Evolutionary conservation across 2,888 invertebrate species (phyloP), one percentile per base, ranked within the genome.

Genomic region (Gerris lacustris): DNA sequence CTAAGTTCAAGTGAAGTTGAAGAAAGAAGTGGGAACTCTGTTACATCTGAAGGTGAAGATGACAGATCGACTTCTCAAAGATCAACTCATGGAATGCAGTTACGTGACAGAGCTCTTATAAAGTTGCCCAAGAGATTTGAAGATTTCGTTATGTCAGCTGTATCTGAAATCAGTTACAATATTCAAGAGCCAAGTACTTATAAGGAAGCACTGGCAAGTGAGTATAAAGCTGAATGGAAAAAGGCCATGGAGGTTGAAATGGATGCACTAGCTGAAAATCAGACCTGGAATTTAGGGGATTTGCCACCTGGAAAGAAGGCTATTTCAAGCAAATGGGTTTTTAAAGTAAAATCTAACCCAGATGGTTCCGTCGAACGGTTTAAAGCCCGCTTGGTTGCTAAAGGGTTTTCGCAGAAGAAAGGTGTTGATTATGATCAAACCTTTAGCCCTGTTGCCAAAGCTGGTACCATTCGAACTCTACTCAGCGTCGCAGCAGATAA

Each of bases 351-450:
- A 72, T 73, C 67, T 7, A 75, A 77, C 71, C 73, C 76, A 63
- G 76, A 78, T 73, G 78, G 77, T 43, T 73, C 70, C 67, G 72
- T 76, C 6, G 74, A 77, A 31, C 75, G 74, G 66, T 77, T 75
- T 67, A 78, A 78, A 68, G 77, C 77, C 6, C 72, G 78, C 70
- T 68, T 79, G 5, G 77, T 79, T 43, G 73, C 74, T 5, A 78
- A 77, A 72, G 78, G 78, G 1, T 79, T 75, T 72, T n/a, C 64
- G 7, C 64, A 64, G 70, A 68, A 74, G 44, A 44, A 74, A 69
- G 77, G 77, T 11, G 68, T 76, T 6, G 77, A 78, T 70, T 78
- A 76, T 71, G 69, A 76, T 31, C 76, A 79, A 73, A 78, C 76
- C 5, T 78, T 77, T 67, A 76, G 77, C 69, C 78, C 78, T 45